These are phyloP conservation scores for Pogonus chalceus DNA, from an alignment of 1,140 invertebrate genomes.

Conservation along the genomic window DNA sequence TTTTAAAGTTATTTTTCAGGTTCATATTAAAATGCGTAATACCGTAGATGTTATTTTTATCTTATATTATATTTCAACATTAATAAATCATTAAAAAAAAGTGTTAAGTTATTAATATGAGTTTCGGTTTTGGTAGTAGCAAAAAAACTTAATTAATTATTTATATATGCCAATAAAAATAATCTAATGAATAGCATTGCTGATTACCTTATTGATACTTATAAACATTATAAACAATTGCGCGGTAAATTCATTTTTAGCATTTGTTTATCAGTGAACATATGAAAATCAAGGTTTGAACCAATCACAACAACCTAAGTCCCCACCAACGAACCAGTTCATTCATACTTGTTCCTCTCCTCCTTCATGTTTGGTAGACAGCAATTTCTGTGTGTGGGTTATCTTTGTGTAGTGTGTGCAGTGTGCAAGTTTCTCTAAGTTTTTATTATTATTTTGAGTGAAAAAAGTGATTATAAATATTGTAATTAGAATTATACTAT, in stretches of 20 bases:
- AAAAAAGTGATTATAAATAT: not conserved
- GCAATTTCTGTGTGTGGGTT: not conserved
- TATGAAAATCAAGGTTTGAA: not conserved
- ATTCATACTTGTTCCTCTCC: constrained; percentile 2
- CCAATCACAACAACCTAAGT: not conserved
- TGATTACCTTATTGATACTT: too few species aligned
- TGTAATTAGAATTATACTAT: not conserved
- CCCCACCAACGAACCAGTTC: not conserved
- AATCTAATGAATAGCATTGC: too few species aligned
- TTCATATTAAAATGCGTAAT: too few species aligned
- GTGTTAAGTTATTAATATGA: too few species aligned
- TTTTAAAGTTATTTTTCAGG: too few species aligned
- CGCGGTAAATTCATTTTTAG: not conserved
- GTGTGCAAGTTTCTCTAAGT: not conserved
- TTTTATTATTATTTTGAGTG: not conserved
- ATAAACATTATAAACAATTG: not conserved
- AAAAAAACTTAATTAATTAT: too few species aligned
- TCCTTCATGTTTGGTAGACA: not conserved
- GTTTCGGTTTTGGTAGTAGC: too few species aligned
- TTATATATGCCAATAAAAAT: too few species aligned
- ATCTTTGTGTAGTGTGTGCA: constrained; percentile 2
- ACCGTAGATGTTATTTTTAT: too few species aligned
- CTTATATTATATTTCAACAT: too few species aligned
- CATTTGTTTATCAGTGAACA: not conserved
- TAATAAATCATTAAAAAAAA: too few species aligned